phyloP scores from a whole-genome alignment of 2,113 vertebrate genomes.

The Oreocharis arfaki region DNA sequence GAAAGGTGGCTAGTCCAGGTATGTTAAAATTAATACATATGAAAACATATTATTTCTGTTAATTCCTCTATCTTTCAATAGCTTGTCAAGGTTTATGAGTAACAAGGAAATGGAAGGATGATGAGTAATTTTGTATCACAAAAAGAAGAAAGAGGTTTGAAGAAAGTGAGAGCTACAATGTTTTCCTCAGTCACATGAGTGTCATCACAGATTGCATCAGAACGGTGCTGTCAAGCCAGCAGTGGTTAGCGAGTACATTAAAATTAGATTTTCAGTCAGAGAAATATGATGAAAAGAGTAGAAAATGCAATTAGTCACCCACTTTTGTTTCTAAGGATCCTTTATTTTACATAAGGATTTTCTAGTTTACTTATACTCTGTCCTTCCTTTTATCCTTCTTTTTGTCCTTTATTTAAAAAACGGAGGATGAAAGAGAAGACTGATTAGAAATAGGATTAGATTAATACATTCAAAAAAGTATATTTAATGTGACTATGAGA shows the following conservation, averaged over 20 bases:
- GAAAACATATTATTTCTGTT: neutral
- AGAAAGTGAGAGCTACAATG: neutral
- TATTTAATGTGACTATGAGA: neutral
- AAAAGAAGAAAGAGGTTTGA: neutral
- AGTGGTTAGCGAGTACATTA: neutral
- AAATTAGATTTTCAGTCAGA: neutral
- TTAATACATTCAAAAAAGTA: neutral
- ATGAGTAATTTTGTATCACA: neutral
- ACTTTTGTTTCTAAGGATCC: neutral
- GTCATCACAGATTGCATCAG: neutral
- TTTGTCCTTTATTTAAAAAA: neutral
- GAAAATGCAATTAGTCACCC: neutral
- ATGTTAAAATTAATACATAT: neutral
- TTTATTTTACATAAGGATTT: neutral
- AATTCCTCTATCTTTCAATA: neutral
- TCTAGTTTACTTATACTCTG: neutral
- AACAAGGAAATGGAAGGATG: neutral
- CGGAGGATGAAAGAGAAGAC: neutral
- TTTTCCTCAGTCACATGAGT: neutral
- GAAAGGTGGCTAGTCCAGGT: neutral
- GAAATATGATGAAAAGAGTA: neutral
- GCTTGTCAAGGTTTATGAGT: neutral
- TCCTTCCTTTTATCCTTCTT: neutral
- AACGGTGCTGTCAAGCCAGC: neutral
- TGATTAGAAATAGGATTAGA: neutral